These are phyloP conservation scores for Penaeus monodon DNA, from an alignment of 2,888 invertebrate genomes.

Conservation along the genomic window DNA sequence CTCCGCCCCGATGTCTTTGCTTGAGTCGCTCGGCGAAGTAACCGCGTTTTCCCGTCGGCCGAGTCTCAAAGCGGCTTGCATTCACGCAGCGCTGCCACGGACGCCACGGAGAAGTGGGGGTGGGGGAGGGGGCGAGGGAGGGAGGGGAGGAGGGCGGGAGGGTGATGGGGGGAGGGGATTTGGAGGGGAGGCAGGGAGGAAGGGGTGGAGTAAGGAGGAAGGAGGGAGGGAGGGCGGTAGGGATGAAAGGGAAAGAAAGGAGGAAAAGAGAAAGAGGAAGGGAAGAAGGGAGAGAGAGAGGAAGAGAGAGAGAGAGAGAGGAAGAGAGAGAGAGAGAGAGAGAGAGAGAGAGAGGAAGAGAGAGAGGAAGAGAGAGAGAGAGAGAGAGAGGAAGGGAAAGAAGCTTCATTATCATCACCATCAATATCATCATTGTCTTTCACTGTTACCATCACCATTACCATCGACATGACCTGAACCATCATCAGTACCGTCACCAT, in stretches of 20 bases:
- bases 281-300: not conserved
- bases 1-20: not conserved
- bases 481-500: no score
- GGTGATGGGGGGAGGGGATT: not conserved
- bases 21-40: slow-evolving; percentile 39
- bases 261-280: not conserved
- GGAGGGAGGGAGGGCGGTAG: not conserved
- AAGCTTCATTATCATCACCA: no score
- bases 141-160: not conserved
- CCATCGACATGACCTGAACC: no score
- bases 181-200: not conserved
- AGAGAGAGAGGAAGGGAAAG: not conserved
- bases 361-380: not conserved
- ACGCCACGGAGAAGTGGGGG: not conserved
- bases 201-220: not conserved
- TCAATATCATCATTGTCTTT: no score
- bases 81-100: slow-evolving; percentile 43
- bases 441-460: no score
- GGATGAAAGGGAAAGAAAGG: not conserved
- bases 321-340: not conserved
- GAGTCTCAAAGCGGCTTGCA: slow-evolving; percentile 48
- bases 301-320: no score
- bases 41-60: slow-evolving; percentile 52
- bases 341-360: not conserved
- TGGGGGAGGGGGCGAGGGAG: not conserved